Conservation (phyloP, 1,140 invertebrate genomes). For the Ceratitis capitata region DNA sequence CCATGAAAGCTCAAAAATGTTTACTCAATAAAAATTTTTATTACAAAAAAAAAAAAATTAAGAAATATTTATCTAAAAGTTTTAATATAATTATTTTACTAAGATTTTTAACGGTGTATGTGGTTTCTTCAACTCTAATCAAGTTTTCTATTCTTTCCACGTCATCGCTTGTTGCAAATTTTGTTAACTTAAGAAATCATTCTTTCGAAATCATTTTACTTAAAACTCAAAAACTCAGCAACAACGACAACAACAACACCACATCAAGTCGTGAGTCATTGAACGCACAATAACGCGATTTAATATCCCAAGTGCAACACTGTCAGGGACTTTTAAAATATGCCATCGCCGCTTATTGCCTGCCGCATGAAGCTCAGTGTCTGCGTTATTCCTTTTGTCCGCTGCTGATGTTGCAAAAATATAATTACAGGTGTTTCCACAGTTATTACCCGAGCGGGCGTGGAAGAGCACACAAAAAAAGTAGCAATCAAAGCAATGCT, state of each 20-base stretch:
- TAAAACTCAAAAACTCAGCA: no score
- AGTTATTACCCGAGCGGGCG: background rate
- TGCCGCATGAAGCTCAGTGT: background rate
- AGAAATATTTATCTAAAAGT: no score
- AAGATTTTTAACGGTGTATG: no score
- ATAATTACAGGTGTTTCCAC: constrained; percentile 20
- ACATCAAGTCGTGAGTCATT: background rate
- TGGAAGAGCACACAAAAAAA: background rate
- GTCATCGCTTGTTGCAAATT: background rate
- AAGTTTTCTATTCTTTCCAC: background rate
- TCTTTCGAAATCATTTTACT: background rate
- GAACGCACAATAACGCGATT: background rate
- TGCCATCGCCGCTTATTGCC: background rate
- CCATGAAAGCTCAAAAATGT: no score
- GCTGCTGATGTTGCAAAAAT: background rate
- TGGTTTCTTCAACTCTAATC: no score
- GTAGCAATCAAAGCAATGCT: no score
- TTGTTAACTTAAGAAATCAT: background rate
- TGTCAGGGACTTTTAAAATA: background rate
- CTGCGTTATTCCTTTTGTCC: background rate
- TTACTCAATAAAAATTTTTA: no score
- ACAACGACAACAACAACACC: background rate
- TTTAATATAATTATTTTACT: no score
- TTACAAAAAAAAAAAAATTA: no score
- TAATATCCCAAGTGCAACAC: background rate